Evolutionary conservation across 1,140 invertebrate species (phyloP), one percentile per base, ranked within the genome.

Genomic region (Hydropsyche tenuis): DNA sequence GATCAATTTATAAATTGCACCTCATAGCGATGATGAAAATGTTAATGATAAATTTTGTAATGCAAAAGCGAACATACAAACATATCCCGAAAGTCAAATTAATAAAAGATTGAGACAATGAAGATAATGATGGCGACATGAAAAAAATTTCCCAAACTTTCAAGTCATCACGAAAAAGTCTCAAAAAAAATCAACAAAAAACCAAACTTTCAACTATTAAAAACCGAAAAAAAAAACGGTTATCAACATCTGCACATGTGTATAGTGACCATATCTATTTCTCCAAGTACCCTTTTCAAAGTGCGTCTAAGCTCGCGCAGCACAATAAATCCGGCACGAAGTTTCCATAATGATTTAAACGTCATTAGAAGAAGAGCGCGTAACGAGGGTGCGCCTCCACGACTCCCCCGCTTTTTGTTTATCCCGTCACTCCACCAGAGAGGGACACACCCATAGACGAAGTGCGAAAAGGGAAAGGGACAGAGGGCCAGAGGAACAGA

Each of bases 261-360:
- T 43, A 53, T 56, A 70, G 68, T 56, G 48, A 42, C 11, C 68
- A 56, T 56, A 18, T 69, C 30, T 37, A 37, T 37, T 37, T 37
- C 30, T 37, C 30, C 30, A 37, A 37, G 68, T 76, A 76, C 75
- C 75, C 75, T 76, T 76, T 76, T 76, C 75, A 76, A 76, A 75
- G 69, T 72, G 72, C 30, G 71, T 71, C 16, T 18, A 60, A 23
- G 56, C 56, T 37, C 30, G 62, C 60, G 62, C 69, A 48, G 69
- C 6, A 27, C 22, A 30, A 70, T 56, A 73, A 65, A 65, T 69
- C 73, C 53, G 71, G 63, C 37, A 18, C 65, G 72, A 77, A 77
- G 48, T 74, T 77, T 77, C 72, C 70, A 68, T 77, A 77, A 77
- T 77, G 76, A 77, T 77, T 77, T 77, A 77, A 77, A 75, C 73